A percentile compares a stretch with the other conserved stretches of the same genome.
These are phyloP conservation scores for Drosophila miranda DNA, from an alignment of 1,140 invertebrate species.

Conservation along the genomic window DNA sequence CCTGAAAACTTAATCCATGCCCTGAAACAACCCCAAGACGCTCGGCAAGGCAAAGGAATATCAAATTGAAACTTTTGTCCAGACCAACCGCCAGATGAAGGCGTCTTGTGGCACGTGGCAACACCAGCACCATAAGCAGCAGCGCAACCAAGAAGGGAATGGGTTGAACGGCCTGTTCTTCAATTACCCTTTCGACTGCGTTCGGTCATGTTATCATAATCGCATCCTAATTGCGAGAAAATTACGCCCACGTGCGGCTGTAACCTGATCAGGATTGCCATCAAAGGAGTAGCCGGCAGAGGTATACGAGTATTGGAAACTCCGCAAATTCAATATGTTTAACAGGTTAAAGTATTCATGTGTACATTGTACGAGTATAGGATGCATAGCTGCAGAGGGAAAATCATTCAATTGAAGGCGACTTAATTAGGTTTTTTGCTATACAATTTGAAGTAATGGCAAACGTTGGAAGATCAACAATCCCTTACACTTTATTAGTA, in stretches of 20 bases:
- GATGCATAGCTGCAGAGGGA: too few relatives aligned
- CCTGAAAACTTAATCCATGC: slow-evolving; percentile 64
- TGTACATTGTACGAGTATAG: too few relatives aligned
- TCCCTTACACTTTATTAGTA: too few relatives aligned
- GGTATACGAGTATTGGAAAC: background rate
- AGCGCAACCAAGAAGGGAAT: slow-evolving; percentile 21
- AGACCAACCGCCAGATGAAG: slow-evolving; percentile 25
- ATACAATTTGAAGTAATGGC: too few relatives aligned
- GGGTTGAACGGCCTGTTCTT: slow-evolving; percentile 54
- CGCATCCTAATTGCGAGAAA: slow-evolving; percentile 82
- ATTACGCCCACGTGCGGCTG: slow-evolving; percentile 81
- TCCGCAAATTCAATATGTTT: slow-evolving; percentile 2
- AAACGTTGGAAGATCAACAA: too few relatives aligned
- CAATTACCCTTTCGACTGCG: slow-evolving; percentile 73
- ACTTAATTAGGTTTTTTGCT: too few relatives aligned
- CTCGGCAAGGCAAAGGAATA: slow-evolving; percentile 41
- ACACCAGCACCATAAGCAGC: slow-evolving; percentile 21
- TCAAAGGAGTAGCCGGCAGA: slow-evolving; percentile 58
- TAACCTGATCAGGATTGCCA: slow-evolving; percentile 74
- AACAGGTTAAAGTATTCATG: background rate
- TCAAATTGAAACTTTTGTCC: slow-evolving; percentile 68
- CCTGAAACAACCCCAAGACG: slow-evolving; percentile 68
- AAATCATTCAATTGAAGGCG: too few relatives aligned
- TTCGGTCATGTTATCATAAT: slow-evolving; percentile 78
- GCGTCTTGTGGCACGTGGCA: slow-evolving; percentile 67